Conservation (phyloP, 1,140 invertebrate species). For the Muscidifurax raptorellus region DNA sequence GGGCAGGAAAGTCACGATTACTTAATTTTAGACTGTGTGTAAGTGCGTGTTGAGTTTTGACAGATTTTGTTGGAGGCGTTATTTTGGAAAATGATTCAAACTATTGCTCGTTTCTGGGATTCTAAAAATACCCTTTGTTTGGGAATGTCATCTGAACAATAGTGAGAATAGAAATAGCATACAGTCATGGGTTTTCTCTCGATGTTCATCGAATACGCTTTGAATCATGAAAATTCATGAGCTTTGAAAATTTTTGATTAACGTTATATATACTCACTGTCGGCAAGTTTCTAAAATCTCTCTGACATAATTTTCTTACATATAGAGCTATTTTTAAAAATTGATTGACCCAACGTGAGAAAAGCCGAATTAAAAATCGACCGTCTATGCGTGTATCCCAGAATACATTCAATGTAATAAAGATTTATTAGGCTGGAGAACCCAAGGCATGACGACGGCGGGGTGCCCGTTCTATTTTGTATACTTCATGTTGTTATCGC, state of each 20-base stretch:
- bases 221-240: no score
- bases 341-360: background rate
- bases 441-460: background rate
- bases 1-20: background rate
- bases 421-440: background rate
- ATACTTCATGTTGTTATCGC: background rate
- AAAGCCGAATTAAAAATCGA: background rate
- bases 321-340: background rate
- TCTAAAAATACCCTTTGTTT: background rate
- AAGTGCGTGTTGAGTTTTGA: no score
- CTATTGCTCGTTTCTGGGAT: background rate
- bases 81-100: background rate
- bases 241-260: no score
- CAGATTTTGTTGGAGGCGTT: background rate
- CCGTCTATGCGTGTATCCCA: background rate
- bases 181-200: background rate
- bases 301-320: background rate
- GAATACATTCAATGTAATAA: constrained; percentile 1
- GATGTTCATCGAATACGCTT: no score
- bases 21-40: background rate
- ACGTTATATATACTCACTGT: no score
- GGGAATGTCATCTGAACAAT: background rate
- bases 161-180: background rate
- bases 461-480: background rate
- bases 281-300: no score